Percentiles rank a stretch among this genome's conserved stretches.
Evolutionary conservation across 2,888 invertebrate genomes (phyloP).

Genomic region (Phortica okadai): DNA sequence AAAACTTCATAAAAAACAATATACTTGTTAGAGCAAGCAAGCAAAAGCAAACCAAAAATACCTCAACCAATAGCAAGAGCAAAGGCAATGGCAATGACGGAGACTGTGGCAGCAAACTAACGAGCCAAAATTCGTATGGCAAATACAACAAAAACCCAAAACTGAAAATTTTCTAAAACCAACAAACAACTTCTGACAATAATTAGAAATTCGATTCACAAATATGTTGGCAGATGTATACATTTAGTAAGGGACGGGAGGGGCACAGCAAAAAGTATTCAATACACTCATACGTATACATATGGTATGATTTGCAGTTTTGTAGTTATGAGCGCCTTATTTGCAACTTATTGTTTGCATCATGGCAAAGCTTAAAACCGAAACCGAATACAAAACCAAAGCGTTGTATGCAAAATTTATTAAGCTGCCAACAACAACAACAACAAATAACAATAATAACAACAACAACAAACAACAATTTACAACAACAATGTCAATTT

Average conservation of each 20-base stretch:
- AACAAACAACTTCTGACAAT: slow-evolving; percentile 62
- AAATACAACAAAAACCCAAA: slow-evolving; percentile 27
- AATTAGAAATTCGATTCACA: slow-evolving; percentile 59
- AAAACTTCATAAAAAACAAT: too few species aligned
- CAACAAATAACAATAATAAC: slow-evolving; percentile 35
- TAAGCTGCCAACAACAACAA: slow-evolving; percentile 41
- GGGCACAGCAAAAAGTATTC: too few species aligned
- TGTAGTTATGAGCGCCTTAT: background rate
- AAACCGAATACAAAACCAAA: slow-evolving; percentile 56
- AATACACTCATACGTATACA: background rate
- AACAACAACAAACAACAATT: slow-evolving; percentile 37
- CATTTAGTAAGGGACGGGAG: background rate
- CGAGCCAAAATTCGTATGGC: background rate
- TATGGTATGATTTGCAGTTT: background rate
- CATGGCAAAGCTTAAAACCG: too few species aligned
- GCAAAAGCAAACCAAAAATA: slow-evolving; percentile 9
- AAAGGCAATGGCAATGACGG: background rate
- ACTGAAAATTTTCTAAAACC: slow-evolving; percentile 51
- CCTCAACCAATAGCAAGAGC: background rate
- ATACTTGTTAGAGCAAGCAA: too few species aligned
- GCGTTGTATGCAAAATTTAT: slow-evolving; percentile 47
- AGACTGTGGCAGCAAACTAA: background rate
- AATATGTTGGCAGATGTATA: background rate
- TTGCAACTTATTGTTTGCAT: slow-evolving; percentile 54
- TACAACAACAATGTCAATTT: slow-evolving; percentile 41